phyloP scores from a whole-genome alignment of 2,113 vertebrate genomes.

The Azemiops feae region DNA sequence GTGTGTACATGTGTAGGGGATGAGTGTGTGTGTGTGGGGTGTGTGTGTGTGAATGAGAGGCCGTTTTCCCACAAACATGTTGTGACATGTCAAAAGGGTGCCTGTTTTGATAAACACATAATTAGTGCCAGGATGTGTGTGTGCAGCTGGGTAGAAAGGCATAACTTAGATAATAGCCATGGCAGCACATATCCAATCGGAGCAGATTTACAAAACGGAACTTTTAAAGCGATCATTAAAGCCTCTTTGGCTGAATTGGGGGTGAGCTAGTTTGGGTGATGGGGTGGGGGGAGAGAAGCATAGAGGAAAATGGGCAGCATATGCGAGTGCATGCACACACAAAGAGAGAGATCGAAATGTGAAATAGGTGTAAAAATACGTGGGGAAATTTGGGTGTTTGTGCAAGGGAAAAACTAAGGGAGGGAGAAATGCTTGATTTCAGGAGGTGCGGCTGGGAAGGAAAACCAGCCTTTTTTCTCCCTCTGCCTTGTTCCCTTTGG shows the following conservation, averaged over 20 bases:
- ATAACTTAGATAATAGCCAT: neutral
- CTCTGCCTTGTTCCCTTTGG: neutral
- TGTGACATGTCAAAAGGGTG: constrained; percentile 43
- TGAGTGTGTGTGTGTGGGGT: neutral
- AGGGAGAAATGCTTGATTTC: neutral
- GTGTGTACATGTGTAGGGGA: neutral
- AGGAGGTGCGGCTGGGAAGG: neutral
- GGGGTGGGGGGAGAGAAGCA: neutral
- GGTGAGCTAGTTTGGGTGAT: neutral
- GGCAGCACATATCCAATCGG: neutral
- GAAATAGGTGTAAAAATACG: no score
- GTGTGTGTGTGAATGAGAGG: neutral
- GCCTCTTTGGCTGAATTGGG: neutral
- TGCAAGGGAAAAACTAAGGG: neutral
- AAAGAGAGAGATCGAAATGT: no score
- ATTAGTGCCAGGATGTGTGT: constrained; percentile 38
- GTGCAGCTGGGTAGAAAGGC: constrained; percentile 22
- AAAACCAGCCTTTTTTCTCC: neutral
- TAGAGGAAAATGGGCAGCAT: neutral
- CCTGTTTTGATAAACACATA: constrained; percentile 45
- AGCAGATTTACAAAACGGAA: neutral
- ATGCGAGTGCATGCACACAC: neutral
- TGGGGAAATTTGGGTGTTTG: neutral
- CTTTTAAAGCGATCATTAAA: neutral
- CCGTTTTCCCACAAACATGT: constrained; percentile 9